These are phyloP conservation scores for Eupithecia abbreviata DNA, from an alignment of 2,888 invertebrate species.

Conservation along the genomic window DNA sequence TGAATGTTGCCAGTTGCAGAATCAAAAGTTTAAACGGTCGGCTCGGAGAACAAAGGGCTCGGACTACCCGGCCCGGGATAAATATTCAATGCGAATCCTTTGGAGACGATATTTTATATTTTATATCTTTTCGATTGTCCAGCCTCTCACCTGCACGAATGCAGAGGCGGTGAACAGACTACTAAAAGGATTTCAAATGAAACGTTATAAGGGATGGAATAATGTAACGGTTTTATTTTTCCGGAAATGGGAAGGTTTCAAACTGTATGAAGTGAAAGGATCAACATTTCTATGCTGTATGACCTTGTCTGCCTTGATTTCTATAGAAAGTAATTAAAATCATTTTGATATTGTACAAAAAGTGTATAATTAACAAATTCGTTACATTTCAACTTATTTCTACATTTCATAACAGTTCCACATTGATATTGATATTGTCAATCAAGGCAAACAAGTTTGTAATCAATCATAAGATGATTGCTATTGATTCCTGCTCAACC, in stretches of 20 bases:
- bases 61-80: conserved; percentile 76
- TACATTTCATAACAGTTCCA: conserved; percentile 39
- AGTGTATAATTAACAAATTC: conserved; percentile 42
- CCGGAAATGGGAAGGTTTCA: conserved; percentile 12
- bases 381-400: conserved; percentile 27
- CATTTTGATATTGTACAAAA: conserved; percentile 40
- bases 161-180: conserved; percentile 59
- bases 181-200: conserved; percentile 58
- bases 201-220: conserved; percentile 46
- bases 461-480: conserved; percentile 83
- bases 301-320: conserved; percentile 22
- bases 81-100: conserved; percentile 84
- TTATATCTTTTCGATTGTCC: conserved; percentile 72
- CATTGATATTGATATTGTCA: conserved; percentile 69
- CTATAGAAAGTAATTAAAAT: conserved; percentile 35
- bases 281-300: conserved; percentile 21
- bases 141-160: conserved; percentile 74
- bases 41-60: conserved; percentile 78
- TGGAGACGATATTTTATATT: conserved; percentile 81
- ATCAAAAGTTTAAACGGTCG: conserved; percentile 84
- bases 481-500: conserved; percentile 75
- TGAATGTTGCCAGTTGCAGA: conserved; percentile 82
- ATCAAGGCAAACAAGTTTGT: conserved; percentile 78
- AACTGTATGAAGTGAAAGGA: conserved; percentile 23
- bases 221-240: conserved; percentile 53